Conservation (phyloP, 2,888 invertebrate species). For the Leptinotarsa rubiginosa region DNA sequence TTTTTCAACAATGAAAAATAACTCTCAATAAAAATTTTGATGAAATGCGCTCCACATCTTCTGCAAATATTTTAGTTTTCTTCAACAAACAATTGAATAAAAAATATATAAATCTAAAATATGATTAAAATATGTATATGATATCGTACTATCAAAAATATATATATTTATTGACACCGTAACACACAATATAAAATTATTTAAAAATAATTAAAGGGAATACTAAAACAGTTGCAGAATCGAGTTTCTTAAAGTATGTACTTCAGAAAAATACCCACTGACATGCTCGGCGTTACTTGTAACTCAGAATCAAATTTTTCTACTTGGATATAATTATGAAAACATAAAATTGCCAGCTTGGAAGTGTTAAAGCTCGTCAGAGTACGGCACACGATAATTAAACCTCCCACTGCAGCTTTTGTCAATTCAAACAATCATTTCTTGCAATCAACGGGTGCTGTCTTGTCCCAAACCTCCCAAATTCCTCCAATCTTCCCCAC, state of each 20-base stretch:
- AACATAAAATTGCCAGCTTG: neutral
- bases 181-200: conserved; percentile 8
- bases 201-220: neutral
- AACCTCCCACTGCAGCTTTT: too few relatives aligned
- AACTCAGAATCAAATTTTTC: neutral
- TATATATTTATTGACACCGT: neutral
- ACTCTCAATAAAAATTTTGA: neutral
- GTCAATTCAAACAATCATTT: too few relatives aligned
- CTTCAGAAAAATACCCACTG: too few relatives aligned
- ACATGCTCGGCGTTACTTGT: neutral
- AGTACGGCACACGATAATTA: too few relatives aligned
- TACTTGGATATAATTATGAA: neutral
- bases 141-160: conserved; percentile 13
- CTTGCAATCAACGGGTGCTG: too few relatives aligned
- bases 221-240: conserved; percentile 5
- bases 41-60: neutral
- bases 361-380: neutral
- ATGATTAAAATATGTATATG: conserved; percentile 8
- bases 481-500: conserved; percentile 13
- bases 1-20: neutral
- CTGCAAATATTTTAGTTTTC: neutral
- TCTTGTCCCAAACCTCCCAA: neutral
- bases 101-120: conserved; percentile 18
- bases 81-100: neutral
- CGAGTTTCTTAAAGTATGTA: too few relatives aligned